phyloP scores from a whole-genome alignment of 1,140 invertebrate genomes.

The Gryon sp. region DNA sequence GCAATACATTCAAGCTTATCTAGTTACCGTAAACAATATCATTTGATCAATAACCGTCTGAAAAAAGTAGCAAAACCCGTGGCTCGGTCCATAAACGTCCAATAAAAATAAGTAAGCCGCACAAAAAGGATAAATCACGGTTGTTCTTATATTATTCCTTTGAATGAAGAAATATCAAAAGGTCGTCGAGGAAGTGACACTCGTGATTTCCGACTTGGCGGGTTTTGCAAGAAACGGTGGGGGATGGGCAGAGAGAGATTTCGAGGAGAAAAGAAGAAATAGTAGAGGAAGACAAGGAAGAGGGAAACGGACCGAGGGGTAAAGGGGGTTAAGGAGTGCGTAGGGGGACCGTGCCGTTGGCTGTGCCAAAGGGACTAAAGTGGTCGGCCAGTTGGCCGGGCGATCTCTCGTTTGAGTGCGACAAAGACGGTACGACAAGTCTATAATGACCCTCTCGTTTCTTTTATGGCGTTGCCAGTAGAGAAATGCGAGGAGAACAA shows the following conservation, averaged over 20 bases:
- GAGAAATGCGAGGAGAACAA: conserved; percentile 56
- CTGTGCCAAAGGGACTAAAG: conserved; percentile 52
- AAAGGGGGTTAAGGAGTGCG: not conserved
- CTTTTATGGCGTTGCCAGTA: conserved; percentile 36
- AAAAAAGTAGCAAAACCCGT: conserved; percentile 27
- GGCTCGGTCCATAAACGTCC: conserved; percentile 19
- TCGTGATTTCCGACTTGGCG: conserved; percentile 52
- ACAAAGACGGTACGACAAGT: conserved; percentile 29
- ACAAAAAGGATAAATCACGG: conserved; percentile 39
- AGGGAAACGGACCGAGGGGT: not conserved
- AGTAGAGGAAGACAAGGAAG: no score
- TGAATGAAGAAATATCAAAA: conserved; percentile 48
- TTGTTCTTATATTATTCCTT: conserved; percentile 52
- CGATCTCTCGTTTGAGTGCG: conserved; percentile 51
- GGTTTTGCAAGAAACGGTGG: conserved; percentile 28
- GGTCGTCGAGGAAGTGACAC: conserved; percentile 53
- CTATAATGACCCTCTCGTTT: conserved; percentile 64
- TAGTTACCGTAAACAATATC: conserved; percentile 27
- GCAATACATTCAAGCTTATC: conserved; percentile 21
- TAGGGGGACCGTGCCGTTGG: conserved; percentile 6
- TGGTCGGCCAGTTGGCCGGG: conserved; percentile 51
- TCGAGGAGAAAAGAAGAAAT: not conserved
- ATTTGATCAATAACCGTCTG: conserved; percentile 35
- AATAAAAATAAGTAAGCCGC: conserved; percentile 33
- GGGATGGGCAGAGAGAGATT: no score